Percentiles rank a stretch among this genome's conserved stretches.
These are phyloP conservation scores for Drosophila infuscata DNA, from an alignment of 2,888 invertebrate species.

Conservation along the genomic window DNA sequence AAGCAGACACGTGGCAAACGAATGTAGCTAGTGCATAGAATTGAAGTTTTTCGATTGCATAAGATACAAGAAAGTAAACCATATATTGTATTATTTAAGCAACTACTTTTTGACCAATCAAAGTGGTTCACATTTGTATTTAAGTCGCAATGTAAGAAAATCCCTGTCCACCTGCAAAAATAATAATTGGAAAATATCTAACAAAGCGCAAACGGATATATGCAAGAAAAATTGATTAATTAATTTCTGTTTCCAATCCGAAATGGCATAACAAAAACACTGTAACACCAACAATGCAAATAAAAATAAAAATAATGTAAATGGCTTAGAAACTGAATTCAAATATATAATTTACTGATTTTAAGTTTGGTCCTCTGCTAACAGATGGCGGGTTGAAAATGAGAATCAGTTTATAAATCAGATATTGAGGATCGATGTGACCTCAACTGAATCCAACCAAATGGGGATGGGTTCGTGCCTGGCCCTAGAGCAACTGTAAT, in stretches of 20 bases:
- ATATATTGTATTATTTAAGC: slow-evolving; percentile 44
- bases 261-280: slow-evolving; percentile 35
- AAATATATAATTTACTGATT: neutral
- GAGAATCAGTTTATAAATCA: neutral
- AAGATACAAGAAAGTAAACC: slow-evolving; percentile 20
- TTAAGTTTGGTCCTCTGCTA: neutral
- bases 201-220: neutral
- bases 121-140: slow-evolving; percentile 31
- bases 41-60: slow-evolving; percentile 31
- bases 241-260: slow-evolving; percentile 24
- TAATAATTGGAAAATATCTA: neutral
- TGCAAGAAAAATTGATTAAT: slow-evolving; percentile 7
- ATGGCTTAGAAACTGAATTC: neutral
- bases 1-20: slow-evolving; percentile 3
- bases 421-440: neutral
- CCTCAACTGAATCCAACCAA: neutral
- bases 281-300: slow-evolving; percentile 42
- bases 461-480: neutral
- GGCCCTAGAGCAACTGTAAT: neutral
- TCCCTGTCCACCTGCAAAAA: slow-evolving; percentile 1
- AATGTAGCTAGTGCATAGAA: slow-evolving; percentile 24
- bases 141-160: slow-evolving; percentile 18
- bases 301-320: slow-evolving; percentile 29
- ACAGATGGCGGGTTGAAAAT: neutral
- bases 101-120: slow-evolving; percentile 21